Evolutionary conservation across 2,888 invertebrate species (phyloP).

Genomic region (Brachypalpus laphriformis): DNA sequence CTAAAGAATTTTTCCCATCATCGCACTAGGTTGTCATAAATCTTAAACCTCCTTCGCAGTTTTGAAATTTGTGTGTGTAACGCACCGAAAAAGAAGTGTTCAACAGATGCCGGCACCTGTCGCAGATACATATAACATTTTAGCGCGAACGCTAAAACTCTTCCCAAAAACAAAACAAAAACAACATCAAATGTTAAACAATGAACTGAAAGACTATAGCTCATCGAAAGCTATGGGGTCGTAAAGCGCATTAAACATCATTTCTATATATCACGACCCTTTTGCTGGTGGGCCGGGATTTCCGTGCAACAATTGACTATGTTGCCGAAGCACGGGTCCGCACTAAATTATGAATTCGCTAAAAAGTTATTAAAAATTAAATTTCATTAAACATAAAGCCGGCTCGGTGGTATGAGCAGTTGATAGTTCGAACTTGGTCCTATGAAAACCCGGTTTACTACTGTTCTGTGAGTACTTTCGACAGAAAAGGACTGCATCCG

Average conservation of each 20-base stretch:
- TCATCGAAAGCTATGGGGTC: conserved; percentile 18
- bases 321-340: conserved; percentile 3
- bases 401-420: conserved; percentile 20
- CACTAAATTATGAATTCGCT: conserved; percentile 38
- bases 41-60: conserved; percentile 12
- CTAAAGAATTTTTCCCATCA: conserved; percentile 2
- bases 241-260: conserved; percentile 19
- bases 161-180: background rate
- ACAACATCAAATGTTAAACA: background rate
- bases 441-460: conserved; percentile 45
- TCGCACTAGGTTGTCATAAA: conserved; percentile 23
- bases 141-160: conserved; percentile 1
- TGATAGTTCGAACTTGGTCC: conserved; percentile 64
- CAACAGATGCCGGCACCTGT: conserved; percentile 47
- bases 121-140: background rate
- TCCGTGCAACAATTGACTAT: conserved; percentile 48
- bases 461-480: conserved; percentile 6
- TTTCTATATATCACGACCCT: conserved; percentile 19
- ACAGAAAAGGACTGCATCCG: conserved; percentile 33
- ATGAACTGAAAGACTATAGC: conserved; percentile 26
- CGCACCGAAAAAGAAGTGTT: background rate
- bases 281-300: background rate
- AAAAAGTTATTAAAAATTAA: conserved; percentile 73
- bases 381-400: conserved; percentile 71
- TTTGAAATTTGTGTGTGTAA: background rate